Conservation (phyloP, 2,797 vertebrate genomes). For the Aldrovandia affinis region DNA sequence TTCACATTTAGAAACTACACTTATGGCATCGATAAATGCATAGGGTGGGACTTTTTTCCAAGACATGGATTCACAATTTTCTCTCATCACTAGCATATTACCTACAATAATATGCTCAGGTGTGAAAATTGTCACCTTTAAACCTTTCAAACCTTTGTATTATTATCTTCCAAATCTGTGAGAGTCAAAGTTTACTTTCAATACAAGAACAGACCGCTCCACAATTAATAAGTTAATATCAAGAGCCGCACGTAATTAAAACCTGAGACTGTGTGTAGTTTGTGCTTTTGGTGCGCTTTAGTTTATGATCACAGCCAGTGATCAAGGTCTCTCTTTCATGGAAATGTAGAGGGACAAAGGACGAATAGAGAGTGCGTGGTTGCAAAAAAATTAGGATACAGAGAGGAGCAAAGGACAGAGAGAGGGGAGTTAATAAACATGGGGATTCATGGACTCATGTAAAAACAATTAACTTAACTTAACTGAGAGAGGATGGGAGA, state of each 20-base stretch:
- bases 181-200: background rate
- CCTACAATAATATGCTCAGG: background rate
- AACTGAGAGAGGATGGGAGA: background rate
- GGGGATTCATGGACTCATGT: background rate
- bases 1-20: background rate
- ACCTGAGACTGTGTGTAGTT: background rate
- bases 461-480: background rate
- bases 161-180: background rate
- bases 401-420: background rate
- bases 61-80: background rate
- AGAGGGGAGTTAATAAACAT: background rate
- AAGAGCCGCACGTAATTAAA: background rate
- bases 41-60: background rate
- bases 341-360: background rate
- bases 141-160: background rate
- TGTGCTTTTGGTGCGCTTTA: too few species aligned
- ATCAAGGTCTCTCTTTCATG: conserved; percentile 24
- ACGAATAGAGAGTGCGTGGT: background rate
- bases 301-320: background rate
- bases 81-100: background rate
- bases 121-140: background rate
- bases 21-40: background rate
- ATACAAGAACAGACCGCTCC: background rate
- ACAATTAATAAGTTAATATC: conserved; percentile 11
- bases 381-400: background rate